Conservation (phyloP, 2,797 vertebrate species). For the Megaceryle alcyon region DNA sequence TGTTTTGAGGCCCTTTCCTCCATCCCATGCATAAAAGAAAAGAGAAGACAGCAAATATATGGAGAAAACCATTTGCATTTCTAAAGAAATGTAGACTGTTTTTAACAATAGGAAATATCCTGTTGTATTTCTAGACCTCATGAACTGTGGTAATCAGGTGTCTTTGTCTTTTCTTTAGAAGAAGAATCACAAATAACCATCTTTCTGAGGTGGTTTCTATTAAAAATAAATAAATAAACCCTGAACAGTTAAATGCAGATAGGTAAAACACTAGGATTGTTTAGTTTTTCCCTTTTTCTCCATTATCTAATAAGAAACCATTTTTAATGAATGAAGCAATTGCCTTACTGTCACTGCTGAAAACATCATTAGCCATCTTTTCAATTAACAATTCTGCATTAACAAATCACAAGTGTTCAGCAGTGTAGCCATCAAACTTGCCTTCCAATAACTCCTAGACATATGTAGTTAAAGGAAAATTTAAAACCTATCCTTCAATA, state of each 20-base stretch:
- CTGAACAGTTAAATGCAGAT: not conserved
- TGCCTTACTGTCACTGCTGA: not conserved
- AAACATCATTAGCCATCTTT: not conserved
- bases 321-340: not conserved
- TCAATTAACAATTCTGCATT: not conserved
- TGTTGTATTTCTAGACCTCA: not conserved
- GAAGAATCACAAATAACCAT: not conserved
- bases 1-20: not conserved
- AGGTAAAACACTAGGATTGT: not conserved
- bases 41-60: not conserved
- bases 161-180: not conserved
- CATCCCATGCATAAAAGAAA: not conserved
- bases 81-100: not conserved
- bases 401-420: not conserved
- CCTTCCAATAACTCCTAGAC: not conserved
- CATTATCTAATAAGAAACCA: not conserved
- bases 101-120: not conserved
- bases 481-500: not conserved
- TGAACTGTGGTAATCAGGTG: not conserved
- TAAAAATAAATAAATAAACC: not conserved
- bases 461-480: not conserved
- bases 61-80: not conserved
- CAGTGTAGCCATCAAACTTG: not conserved
- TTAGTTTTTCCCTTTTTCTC: not conserved
- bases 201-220: not conserved